A percentile compares a stretch with the other conserved stretches of the same genome.
phyloP scores from a whole-genome alignment of 2,797 vertebrate genomes.

The Trachurus trachurus region DNA sequence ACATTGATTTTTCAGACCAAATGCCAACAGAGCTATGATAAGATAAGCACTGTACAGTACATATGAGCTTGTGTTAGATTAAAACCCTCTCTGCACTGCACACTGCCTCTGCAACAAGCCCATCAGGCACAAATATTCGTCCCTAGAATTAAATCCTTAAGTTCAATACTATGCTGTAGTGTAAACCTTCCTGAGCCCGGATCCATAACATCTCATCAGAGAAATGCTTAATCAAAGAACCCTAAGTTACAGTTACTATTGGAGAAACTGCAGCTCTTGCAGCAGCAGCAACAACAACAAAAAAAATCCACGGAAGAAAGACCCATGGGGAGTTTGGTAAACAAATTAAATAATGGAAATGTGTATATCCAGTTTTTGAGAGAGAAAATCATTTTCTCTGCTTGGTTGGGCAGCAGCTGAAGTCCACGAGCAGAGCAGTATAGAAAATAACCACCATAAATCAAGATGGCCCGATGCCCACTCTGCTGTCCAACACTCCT shows the following conservation, averaged over 20 bases:
- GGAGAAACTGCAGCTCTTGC: slow-evolving; percentile 25
- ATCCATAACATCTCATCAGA: slow-evolving; percentile 36
- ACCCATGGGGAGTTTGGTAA: slow-evolving; percentile 37
- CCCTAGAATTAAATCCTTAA: not conserved
- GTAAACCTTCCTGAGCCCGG: not conserved
- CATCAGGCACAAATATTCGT: not conserved
- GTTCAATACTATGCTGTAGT: not conserved
- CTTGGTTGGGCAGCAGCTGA: slow-evolving; percentile 41
- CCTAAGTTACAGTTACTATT: not conserved
- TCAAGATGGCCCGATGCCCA: slow-evolving; percentile 63
- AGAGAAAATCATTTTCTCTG: slow-evolving; percentile 35
- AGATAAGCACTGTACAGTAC: not conserved
- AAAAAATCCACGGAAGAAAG: slow-evolving; percentile 14
- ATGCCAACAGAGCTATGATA: not conserved
- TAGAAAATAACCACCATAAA: slow-evolving; percentile 70
- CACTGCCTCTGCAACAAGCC: not conserved
- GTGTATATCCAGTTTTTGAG: slow-evolving; percentile 24
- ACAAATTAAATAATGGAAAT: slow-evolving; percentile 36
- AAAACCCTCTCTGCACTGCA: not conserved
- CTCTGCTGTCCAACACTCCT: slow-evolving; percentile 50
- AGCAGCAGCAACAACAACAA: not conserved
- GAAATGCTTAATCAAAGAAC: not conserved
- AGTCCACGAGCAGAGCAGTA: slow-evolving; percentile 40
- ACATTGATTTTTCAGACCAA: slow-evolving; percentile 25
- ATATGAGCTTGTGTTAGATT: not conserved